phyloP scores from a whole-genome alignment of 2,797 vertebrate genomes.

The Megalops cyprinoides region DNA sequence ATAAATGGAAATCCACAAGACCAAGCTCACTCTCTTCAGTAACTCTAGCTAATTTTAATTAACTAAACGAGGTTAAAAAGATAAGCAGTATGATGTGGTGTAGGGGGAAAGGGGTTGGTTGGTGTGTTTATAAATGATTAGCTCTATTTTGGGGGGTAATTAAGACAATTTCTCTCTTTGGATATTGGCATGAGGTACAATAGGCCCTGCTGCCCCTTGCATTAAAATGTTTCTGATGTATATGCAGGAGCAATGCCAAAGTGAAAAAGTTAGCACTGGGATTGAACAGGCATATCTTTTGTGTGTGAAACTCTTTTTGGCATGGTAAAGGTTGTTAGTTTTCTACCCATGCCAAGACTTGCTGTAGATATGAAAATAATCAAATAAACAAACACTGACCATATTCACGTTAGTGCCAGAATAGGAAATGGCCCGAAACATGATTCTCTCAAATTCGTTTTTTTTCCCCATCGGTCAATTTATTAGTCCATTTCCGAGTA shows the following conservation, averaged over 20 bases:
- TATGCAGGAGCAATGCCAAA: conserved; percentile 9
- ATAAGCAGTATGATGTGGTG: conserved; percentile 65
- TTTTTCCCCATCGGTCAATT: too few species aligned
- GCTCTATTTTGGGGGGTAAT: conserved; percentile 64
- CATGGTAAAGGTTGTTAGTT: not conserved
- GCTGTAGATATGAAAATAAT: not conserved
- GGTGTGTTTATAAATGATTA: conserved; percentile 62
- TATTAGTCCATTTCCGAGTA: not conserved
- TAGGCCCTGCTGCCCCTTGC: conserved; percentile 38
- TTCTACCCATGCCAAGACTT: not conserved
- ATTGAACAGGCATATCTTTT: not conserved
- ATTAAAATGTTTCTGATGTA: conserved; percentile 34
- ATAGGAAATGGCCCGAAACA: not conserved
- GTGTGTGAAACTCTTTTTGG: not conserved
- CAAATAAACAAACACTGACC: not conserved
- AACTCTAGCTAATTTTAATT: conserved; percentile 98
- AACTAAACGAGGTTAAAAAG: conserved; percentile 87
- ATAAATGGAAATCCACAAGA: conserved; percentile 96
- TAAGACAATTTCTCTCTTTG: conserved; percentile 47
- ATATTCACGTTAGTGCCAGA: not conserved
- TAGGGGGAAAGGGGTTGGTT: conserved; percentile 40
- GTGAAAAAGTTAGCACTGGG: not conserved
- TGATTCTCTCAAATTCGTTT: not conserved
- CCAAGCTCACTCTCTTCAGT: conserved; percentile 86
- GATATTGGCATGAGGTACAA: conserved; percentile 39